phyloP scores from a whole-genome alignment of 37 sponge, comb jelly and placozoan species.

The Axinella damicornis region DNA sequence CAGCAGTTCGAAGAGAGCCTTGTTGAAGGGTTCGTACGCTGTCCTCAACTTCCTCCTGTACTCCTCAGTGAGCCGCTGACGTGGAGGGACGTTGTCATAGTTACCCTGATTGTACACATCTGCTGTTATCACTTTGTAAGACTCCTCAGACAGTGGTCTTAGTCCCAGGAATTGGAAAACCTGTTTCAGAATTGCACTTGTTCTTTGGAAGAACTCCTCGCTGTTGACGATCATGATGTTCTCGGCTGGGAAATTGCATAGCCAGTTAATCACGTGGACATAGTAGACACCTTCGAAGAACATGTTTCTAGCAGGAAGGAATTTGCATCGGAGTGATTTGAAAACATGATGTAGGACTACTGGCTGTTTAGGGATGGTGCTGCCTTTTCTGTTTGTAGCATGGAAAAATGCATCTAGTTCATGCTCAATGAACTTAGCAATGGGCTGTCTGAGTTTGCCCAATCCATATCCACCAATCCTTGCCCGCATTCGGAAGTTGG shows the following conservation, averaged over 20 bases:
- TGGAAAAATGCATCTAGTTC: too few species aligned
- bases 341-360: neutral
- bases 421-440: neutral
- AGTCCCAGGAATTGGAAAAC: constrained; percentile 49
- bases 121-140: neutral
- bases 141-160: neutral
- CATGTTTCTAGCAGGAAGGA: constrained; percentile 24
- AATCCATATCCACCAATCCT: neutral
- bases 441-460: neutral
- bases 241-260: constrained; percentile 65
- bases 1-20: constrained; percentile 37
- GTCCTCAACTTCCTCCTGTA: constrained; percentile 9
- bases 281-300: constrained; percentile 55
- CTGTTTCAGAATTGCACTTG: constrained; percentile 34
- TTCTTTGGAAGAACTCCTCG: constrained; percentile 52
- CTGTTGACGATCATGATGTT: constrained; percentile 67
- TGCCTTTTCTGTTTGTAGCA: too few species aligned
- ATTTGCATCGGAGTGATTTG: constrained; percentile 12
- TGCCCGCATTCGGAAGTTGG: constrained; percentile 50
- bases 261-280: constrained; percentile 48
- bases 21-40: constrained; percentile 33
- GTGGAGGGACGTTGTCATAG: neutral
- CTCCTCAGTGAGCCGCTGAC: neutral
- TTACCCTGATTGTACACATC: constrained; percentile 49
- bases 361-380: constrained; percentile 4